Base-by-base conservation (phyloP, 1,140 invertebrate genomes). In the Drosophila bocki region DNA sequence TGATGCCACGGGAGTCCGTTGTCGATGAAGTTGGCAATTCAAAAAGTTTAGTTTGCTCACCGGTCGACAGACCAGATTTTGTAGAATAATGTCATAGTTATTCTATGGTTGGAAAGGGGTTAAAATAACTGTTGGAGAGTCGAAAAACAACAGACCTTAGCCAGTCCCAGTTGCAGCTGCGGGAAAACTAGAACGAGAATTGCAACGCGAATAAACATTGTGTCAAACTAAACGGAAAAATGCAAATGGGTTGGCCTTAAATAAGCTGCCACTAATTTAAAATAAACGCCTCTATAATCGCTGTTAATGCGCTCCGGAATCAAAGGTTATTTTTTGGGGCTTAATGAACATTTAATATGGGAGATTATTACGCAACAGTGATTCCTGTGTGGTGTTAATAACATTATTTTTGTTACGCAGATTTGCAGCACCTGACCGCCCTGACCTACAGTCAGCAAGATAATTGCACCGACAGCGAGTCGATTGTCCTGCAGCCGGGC, bases 381-480 rank as follows among this genome's bases (percentile, higher is more conserved):
- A 33, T 26, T 45, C 19, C 32, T 11, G 32, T 19, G 5, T 19
- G 44, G 29, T 22, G 53, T 59, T 75, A 42, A 71, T 64, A 67
- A 54, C 33, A 51, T 51, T 57, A 29, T 64, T 50, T 59, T 45
- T 54, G 17, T 41, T 9, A 56, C 35, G 7, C 62, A 92, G 91
- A 92, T 69, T 58, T 92, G 62, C 88, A 84, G 62, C 85, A 83
- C 37, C 62, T 78, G 75, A 91, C 75, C 32, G 79, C 74, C 56
- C 81, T 86, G 29, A 85, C 85, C 65, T 92, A 90, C 67, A 91
- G 71, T 68, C 75, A 86, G 65, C 64, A 71, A 17, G 63, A 68
- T 59, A 92, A 92, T 68, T 92, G 91, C 56, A 90, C 87, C 47
- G 82, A 90, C 65, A 64, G 75, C 22, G 82, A 93, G 58, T 68